Evolutionary conservation across 2,113 vertebrate genomes (phyloP).

Genomic region (Pyrgilauda ruficollis): DNA sequence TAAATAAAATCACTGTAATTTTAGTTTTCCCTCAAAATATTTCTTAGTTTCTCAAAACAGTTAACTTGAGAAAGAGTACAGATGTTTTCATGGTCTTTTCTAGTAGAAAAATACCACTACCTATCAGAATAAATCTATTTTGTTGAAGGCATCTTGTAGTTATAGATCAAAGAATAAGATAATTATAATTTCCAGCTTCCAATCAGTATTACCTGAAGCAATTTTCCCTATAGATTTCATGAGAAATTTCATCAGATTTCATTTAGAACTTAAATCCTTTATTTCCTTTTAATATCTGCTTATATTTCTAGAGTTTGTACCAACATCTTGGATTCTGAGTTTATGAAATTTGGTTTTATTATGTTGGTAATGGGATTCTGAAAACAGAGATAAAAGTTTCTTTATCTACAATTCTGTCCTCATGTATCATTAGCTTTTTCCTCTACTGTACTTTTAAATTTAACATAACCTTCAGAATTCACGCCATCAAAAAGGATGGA

Average conservation of each 20-base stretch:
- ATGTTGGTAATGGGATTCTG: neutral
- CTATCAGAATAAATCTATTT: neutral
- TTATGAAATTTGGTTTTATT: neutral
- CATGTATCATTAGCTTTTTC: neutral
- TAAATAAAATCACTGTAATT: neutral
- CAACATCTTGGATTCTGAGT: neutral
- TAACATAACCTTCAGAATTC: neutral
- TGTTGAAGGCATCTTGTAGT: neutral
- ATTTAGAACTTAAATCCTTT: neutral
- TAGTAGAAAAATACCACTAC: neutral
- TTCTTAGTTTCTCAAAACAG: neutral
- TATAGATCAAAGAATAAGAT: neutral
- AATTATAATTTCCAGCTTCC: neutral
- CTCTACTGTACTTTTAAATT: neutral
- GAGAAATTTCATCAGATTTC: neutral
- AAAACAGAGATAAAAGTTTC: neutral
- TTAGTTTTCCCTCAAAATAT: neutral
- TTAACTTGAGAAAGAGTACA: neutral
- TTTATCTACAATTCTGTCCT: neutral
- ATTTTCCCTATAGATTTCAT: neutral
- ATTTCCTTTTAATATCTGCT: neutral
- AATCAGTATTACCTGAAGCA: neutral
- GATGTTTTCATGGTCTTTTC: neutral
- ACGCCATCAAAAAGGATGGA: neutral
- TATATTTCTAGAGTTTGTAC: neutral